Conservation (phyloP, 2,797 vertebrate genomes). For the Acridotheres tristis region DNA sequence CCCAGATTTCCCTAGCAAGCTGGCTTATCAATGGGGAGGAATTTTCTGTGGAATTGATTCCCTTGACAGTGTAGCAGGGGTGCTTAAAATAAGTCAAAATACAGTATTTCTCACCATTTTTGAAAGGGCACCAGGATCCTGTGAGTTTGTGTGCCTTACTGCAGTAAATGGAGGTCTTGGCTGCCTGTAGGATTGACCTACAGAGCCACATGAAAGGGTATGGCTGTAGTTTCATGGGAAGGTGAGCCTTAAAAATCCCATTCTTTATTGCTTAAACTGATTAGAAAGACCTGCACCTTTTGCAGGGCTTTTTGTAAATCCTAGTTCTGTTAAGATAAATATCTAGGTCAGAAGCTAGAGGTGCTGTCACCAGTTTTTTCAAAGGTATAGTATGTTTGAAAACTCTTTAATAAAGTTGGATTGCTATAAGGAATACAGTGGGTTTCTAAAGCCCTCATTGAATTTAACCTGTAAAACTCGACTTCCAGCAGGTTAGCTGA, state of each 20-base stretch:
- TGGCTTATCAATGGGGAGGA: neutral
- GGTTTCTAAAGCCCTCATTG: neutral
- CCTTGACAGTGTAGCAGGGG: neutral
- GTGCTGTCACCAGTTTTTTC: neutral
- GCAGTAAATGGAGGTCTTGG: neutral
- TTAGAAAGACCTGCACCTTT: neutral
- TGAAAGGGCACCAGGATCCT: neutral
- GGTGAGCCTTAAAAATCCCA: neutral
- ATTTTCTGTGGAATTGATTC: neutral
- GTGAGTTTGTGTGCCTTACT: neutral
- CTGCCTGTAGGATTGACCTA: neutral
- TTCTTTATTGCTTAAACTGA: neutral
- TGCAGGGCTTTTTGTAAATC: neutral
- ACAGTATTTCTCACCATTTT: neutral
- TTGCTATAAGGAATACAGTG: neutral
- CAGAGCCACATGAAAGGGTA: neutral
- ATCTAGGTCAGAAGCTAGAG: constrained; percentile 20
- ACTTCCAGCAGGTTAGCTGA: neutral
- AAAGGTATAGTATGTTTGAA: neutral
- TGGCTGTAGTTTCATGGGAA: neutral
- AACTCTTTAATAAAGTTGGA: neutral
- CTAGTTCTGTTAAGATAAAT: neutral
- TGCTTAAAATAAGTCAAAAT: neutral
- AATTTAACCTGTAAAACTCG: neutral
- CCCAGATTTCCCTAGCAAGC: neutral